Evolutionary conservation across 2,113 vertebrate species (phyloP).

Genomic region (Bagarius yarrelli): DNA sequence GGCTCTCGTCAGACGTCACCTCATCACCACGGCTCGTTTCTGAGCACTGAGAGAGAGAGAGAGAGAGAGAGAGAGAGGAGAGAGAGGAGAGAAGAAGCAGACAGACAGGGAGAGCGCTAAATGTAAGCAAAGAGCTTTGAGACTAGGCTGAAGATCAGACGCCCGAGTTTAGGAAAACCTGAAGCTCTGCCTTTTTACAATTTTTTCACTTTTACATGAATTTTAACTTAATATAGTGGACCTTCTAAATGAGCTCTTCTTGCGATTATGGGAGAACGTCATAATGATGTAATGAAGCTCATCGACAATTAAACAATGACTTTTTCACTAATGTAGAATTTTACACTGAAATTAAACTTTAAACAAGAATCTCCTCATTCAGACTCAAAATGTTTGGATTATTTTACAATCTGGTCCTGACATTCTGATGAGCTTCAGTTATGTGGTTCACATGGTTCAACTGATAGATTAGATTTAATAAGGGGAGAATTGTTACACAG

Average conservation of each 20-base stretch:
- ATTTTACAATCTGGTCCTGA: neutral
- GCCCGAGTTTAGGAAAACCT: neutral
- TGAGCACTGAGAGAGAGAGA: constrained; percentile 57
- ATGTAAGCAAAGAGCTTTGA: neutral
- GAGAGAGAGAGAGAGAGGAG: neutral
- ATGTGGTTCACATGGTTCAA: too few relatives aligned
- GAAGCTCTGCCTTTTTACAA: neutral
- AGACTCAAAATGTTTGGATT: neutral
- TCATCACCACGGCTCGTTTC: constrained; percentile 75
- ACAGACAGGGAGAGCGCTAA: constrained; percentile 48
- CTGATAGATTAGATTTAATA: too few relatives aligned
- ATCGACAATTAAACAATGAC: too few relatives aligned
- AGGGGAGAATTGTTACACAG: too few relatives aligned
- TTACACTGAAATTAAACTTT: neutral
- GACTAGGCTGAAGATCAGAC: neutral
- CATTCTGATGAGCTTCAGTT: neutral
- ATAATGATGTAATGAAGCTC: too few relatives aligned
- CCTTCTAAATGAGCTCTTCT: too few relatives aligned
- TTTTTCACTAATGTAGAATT: neutral
- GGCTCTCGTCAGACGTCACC: constrained; percentile 77
- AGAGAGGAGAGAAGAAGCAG: constrained; percentile 63
- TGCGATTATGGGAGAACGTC: neutral
- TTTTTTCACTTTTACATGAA: neutral
- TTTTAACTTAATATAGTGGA: neutral
- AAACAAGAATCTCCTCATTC: neutral